phyloP scores from a whole-genome alignment of 2,888 invertebrate genomes.

The Papilio gigon region DNA sequence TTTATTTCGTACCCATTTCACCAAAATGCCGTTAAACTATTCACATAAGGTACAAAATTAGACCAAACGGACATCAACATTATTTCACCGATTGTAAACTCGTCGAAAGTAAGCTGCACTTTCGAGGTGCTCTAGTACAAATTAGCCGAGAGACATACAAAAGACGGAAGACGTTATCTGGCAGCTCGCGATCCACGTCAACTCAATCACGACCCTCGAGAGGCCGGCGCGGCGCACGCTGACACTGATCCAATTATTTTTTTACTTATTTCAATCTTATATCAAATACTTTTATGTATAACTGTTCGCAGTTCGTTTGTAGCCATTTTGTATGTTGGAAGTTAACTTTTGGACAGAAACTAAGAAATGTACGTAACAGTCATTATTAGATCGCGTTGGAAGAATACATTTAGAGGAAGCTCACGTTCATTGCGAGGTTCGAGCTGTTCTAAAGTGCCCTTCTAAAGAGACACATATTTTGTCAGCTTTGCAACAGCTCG shows the following conservation, averaged over 20 bases:
- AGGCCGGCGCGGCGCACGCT: background rate
- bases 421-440: no score
- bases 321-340: no score
- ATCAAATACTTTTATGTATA: background rate
- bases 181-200: background rate
- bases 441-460: no score
- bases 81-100: background rate
- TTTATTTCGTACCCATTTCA: no score
- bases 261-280: background rate
- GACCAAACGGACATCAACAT: no score
- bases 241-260: background rate
- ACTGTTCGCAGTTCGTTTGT: background rate
- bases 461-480: no score
- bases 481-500: background rate
- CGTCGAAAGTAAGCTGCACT: background rate
- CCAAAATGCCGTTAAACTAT: no score
- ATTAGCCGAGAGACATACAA: background rate
- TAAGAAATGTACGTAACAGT: no score
- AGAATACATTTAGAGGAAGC: background rate
- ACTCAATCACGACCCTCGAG: constrained; percentile 10
- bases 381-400: background rate
- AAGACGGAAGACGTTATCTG: background rate
- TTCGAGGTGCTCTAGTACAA: background rate
- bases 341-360: no score
- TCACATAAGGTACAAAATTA: no score